phyloP scores from a whole-genome alignment of 2,888 invertebrate species.

The Sabellastarte sp. region DNA sequence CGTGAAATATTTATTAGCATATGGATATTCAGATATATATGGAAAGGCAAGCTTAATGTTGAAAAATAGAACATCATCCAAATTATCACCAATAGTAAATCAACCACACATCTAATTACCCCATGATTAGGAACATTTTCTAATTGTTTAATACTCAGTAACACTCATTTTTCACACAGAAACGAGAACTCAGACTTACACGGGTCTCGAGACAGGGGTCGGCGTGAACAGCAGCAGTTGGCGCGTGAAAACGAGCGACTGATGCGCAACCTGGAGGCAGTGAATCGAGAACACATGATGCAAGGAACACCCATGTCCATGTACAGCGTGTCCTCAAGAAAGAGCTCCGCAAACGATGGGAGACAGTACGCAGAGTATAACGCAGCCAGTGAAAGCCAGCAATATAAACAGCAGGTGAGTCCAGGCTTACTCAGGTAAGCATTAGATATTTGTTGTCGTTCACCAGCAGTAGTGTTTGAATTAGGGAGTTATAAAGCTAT shows the following conservation, averaged over 20 bases:
- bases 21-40: too few species aligned
- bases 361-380: background rate
- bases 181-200: conserved; percentile 83
- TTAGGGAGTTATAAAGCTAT: conserved; percentile 8
- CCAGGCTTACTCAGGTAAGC: background rate
- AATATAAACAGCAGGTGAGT: background rate
- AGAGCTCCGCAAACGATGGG: conserved; percentile 4
- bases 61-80: too few species aligned
- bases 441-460: background rate
- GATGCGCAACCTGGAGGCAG: conserved; percentile 74
- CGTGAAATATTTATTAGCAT: too few species aligned
- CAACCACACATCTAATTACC: too few species aligned
- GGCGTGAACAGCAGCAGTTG: conserved; percentile 85
- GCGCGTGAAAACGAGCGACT: conserved; percentile 88
- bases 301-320: conserved; percentile 15
- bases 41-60: too few species aligned
- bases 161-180: too few species aligned
- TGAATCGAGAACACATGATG: conserved; percentile 8
- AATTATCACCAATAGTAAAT: too few species aligned
- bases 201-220: conserved; percentile 74
- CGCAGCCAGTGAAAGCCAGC: background rate
- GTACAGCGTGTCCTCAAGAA: conserved; percentile 17
- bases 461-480: conserved; percentile 1
- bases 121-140: too few species aligned
- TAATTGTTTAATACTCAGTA: too few species aligned